Percentiles rank a stretch among this genome's conserved stretches.
Evolutionary conservation across 2,797 vertebrate species (phyloP).

Genomic region (Atherinosoma microstoma): DNA sequence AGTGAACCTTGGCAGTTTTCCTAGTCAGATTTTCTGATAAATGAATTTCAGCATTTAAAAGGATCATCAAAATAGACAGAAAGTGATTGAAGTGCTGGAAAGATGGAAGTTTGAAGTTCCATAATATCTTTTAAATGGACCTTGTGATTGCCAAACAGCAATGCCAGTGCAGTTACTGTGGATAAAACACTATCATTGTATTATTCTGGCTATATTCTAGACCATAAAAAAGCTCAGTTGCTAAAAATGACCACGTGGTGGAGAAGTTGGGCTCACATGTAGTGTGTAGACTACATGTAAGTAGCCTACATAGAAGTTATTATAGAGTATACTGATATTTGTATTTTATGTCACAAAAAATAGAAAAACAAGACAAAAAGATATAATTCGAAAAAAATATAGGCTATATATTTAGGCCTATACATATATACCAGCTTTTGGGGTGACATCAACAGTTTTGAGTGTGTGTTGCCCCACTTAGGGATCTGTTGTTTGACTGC

Average conservation of each 20-base stretch:
- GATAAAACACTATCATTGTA: neutral
- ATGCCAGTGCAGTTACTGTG: neutral
- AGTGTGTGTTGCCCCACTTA: neutral
- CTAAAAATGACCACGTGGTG: slow-evolving; percentile 55
- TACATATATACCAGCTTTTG: neutral
- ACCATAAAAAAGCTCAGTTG: neutral
- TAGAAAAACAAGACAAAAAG: neutral
- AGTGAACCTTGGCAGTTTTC: neutral
- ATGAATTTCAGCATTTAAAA: neutral
- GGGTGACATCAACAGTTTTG: neutral
- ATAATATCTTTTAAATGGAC: neutral
- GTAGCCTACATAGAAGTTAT: neutral
- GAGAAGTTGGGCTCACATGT: slow-evolving; percentile 14
- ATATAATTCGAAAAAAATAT: neutral
- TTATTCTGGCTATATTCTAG: neutral
- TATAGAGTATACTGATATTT: neutral
- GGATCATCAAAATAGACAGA: neutral
- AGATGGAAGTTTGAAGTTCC: neutral
- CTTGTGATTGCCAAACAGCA: neutral
- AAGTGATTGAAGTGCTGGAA: neutral
- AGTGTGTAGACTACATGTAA: neutral
- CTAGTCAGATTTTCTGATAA: neutral
- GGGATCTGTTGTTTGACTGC: neutral
- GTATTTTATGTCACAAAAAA: neutral
- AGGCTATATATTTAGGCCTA: no score